Conservation (phyloP, 2,888 invertebrate genomes). For the Trissolcus japonicus region DNA sequence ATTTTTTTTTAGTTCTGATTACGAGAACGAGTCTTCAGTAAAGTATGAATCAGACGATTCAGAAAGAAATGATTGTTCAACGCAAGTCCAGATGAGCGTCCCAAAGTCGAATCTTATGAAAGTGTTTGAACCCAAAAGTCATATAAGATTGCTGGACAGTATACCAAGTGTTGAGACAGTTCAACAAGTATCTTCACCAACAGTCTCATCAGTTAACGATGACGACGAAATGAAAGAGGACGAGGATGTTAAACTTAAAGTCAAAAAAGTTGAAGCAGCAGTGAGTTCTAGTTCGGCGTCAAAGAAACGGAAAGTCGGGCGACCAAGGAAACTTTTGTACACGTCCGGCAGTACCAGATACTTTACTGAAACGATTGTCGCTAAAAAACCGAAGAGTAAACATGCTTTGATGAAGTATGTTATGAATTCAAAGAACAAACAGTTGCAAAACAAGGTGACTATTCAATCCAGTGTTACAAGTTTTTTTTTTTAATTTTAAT, state of each 20-base stretch:
- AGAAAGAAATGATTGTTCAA: conserved; percentile 39
- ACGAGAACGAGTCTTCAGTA: conserved; percentile 52
- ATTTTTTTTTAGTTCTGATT: conserved; percentile 60
- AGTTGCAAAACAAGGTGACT: conserved; percentile 74
- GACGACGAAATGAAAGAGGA: conserved; percentile 67
- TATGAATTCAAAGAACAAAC: conserved; percentile 81
- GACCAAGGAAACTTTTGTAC: conserved; percentile 85
- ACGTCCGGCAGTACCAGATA: conserved; percentile 78
- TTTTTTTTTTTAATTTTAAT: not conserved
- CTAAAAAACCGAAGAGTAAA: conserved; percentile 87
- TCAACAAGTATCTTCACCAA: conserved; percentile 65
- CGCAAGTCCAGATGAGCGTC: conserved; percentile 64
- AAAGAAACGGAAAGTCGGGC: conserved; percentile 89
- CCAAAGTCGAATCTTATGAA: conserved; percentile 71
- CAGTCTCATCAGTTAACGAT: conserved; percentile 60
- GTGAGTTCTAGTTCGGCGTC: conserved; percentile 75
- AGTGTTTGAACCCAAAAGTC: conserved; percentile 70
- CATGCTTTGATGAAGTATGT: conserved; percentile 82
- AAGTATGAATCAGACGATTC: conserved; percentile 55
- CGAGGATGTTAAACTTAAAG: conserved; percentile 61
- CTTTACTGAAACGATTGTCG: conserved; percentile 87
- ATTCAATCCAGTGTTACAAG: not conserved
- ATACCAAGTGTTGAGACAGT: conserved; percentile 71
- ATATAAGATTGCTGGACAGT: conserved; percentile 71
- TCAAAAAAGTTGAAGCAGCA: conserved; percentile 67